Evolutionary conservation across 2,797 vertebrate genomes (phyloP), one percentile per base, ranked within the genome.

Genomic region (Muraenolepis orangiensis): DNA sequence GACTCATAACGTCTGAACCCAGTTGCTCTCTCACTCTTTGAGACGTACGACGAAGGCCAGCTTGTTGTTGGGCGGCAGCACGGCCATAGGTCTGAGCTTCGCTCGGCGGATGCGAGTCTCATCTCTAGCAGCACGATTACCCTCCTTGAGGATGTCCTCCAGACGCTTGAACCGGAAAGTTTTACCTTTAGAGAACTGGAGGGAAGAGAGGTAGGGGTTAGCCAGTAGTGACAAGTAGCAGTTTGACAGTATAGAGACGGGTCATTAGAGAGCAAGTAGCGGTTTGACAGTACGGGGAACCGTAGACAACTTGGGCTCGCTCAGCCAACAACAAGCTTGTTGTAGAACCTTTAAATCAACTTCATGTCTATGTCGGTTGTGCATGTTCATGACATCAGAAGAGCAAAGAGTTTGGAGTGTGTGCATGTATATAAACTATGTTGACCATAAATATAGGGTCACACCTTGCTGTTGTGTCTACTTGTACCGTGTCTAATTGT

Each of bases 11-110:
- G n/a, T n/a, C n/a, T n/a, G n/a, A n/a, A n/a, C n/a, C n/a, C 5
- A 11, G 29, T 31, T 5, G 13, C 40, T 71, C 18, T 13, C 94
- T 90, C 89, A 99, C 98, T 95, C 93, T 86, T 86, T 88, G 72
- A 97, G 95, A 51, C 96, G 91, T 3, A 98, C 90, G 0, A 86
- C 96, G 0, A 99, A 98, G 51, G 93, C 96, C 23, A 99, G 91
- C 57, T 79, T 92, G 83, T 94, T 93, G 78, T 93, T 93, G n/a
- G 91, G 88, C 0, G 94, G 93, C 0, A 92, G 89, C 0, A 89
- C 80, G 1, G 85, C 69, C 0, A 84, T 82, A 0, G 95, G 95
- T 10, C 95, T 92, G 51, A 82, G 81, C 3, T 88, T 51, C 10
- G 89, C 79, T 31, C 97, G 93, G 26, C 66, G 77, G 72, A 98